These are phyloP conservation scores for Drosophila grimshawi DNA, from an alignment of 1,140 invertebrate species.

Conservation along the genomic window DNA sequence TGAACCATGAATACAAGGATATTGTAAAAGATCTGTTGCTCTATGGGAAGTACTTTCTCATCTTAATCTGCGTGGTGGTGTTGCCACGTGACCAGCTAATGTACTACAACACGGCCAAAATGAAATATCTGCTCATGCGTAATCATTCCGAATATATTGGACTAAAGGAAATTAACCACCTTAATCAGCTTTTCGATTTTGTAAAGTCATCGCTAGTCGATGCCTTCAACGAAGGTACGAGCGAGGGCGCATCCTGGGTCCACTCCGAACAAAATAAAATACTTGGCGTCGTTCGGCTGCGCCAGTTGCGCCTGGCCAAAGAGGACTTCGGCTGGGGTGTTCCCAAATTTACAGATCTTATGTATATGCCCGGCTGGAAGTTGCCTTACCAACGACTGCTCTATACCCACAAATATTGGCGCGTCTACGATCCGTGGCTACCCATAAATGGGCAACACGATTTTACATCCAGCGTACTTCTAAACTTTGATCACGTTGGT, in stretches of 20 bases:
- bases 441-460: neutral
- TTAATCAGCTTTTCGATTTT: slow-evolving; percentile 49
- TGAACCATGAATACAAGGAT: slow-evolving; percentile 53
- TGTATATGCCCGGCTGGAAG: slow-evolving; percentile 56
- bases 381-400: slow-evolving; percentile 42
- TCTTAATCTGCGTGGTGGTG: slow-evolving; percentile 42
- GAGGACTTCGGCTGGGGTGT: neutral
- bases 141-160: slow-evolving; percentile 36
- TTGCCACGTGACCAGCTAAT: slow-evolving; percentile 5
- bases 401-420: slow-evolving; percentile 66
- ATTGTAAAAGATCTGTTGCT: slow-evolving; percentile 55
- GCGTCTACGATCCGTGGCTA: slow-evolving; percentile 68
- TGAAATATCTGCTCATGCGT: slow-evolving; percentile 28
- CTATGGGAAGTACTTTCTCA: slow-evolving; percentile 52
- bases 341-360: slow-evolving; percentile 17
- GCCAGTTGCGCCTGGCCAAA: slow-evolving; percentile 47
- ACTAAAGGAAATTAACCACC: slow-evolving; percentile 19
- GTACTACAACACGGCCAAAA: slow-evolving; percentile 44
- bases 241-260: slow-evolving; percentile 35
- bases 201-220: slow-evolving; percentile 37
- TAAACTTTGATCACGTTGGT: slow-evolving; percentile 41
- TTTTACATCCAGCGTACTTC: neutral
- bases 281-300: slow-evolving; percentile 62
- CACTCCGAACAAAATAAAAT: slow-evolving; percentile 44
- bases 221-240: slow-evolving; percentile 28